Conservation (phyloP, 2,113 vertebrate species). For the Entomyzon cyanotis region DNA sequence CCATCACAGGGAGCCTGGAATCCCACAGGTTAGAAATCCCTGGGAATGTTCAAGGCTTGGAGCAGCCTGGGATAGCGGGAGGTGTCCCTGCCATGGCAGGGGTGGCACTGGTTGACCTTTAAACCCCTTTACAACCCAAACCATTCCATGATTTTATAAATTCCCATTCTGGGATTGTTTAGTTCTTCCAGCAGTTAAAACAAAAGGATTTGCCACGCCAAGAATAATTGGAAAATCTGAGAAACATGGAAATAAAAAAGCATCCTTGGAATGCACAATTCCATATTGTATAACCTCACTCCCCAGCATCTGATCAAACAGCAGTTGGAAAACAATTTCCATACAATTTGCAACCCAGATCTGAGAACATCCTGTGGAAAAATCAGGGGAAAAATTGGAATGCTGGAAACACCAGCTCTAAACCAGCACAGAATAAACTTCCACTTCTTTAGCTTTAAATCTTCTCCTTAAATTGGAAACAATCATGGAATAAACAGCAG, state of each 20-base stretch:
- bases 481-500: not conserved
- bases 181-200: rapidly evolving
- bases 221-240: not conserved
- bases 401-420: not conserved
- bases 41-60: not conserved
- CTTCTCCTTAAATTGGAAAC: not conserved
- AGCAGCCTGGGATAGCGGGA: not conserved
- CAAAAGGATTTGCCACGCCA: not conserved
- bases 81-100: not conserved
- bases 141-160: not conserved
- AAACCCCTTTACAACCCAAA: not conserved
- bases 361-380: not conserved
- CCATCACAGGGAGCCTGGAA: not conserved
- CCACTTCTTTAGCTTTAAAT: not conserved
- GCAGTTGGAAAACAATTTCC: not conserved
- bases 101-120: not conserved
- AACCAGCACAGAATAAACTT: not conserved
- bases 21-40: not conserved
- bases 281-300: not conserved
- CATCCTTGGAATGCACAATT: not conserved
- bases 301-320: not conserved
- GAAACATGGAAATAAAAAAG: not conserved
- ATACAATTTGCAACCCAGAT: not conserved
- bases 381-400: not conserved
- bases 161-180: no score